phyloP scores from a whole-genome alignment of 1,140 invertebrate genomes.

The Pseudomyrmex gracilis region DNA sequence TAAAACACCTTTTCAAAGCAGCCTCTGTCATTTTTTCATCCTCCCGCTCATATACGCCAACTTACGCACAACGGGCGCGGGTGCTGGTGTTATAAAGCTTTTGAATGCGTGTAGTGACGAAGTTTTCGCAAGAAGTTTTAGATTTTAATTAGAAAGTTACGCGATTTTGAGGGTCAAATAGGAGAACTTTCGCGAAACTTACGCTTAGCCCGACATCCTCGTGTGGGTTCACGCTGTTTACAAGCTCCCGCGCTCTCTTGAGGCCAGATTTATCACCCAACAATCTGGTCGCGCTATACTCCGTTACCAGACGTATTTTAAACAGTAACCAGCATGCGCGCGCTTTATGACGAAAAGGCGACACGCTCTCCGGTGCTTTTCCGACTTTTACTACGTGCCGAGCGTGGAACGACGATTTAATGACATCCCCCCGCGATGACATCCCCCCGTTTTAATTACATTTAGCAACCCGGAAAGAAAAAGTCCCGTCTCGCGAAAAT shows the following conservation, averaged over 20 bases:
- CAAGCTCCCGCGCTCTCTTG: constrained; percentile 29
- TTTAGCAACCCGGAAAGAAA: constrained; percentile 21
- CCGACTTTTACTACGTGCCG: background rate
- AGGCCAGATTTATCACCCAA: constrained; percentile 66
- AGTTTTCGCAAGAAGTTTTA: constrained; percentile 67
- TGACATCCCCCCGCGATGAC: background rate
- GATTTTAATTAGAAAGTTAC: constrained; percentile 75
- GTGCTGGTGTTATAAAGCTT: constrained; percentile 16
- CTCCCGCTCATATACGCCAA: constrained; percentile 13
- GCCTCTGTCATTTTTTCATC: background rate
- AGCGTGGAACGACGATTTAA: background rate
- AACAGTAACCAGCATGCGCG: background rate
- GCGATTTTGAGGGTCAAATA: constrained; percentile 70
- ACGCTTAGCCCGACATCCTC: constrained; percentile 1
- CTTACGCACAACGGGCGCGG: constrained; percentile 48
- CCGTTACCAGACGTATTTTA: constrained; percentile 31
- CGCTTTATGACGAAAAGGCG: background rate
- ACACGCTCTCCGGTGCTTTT: background rate
- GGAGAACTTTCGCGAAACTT: constrained; percentile 43
- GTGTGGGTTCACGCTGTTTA: constrained; percentile 59
- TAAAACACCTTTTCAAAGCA: background rate
- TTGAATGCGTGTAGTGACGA: constrained; percentile 42
- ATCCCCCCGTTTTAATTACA: constrained; percentile 29
- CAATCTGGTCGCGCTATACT: constrained; percentile 58
- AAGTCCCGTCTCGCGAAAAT: background rate